These are phyloP conservation scores for Pollenia griseotomentosa DNA, from an alignment of 2,888 invertebrate species.

Conservation along the genomic window DNA sequence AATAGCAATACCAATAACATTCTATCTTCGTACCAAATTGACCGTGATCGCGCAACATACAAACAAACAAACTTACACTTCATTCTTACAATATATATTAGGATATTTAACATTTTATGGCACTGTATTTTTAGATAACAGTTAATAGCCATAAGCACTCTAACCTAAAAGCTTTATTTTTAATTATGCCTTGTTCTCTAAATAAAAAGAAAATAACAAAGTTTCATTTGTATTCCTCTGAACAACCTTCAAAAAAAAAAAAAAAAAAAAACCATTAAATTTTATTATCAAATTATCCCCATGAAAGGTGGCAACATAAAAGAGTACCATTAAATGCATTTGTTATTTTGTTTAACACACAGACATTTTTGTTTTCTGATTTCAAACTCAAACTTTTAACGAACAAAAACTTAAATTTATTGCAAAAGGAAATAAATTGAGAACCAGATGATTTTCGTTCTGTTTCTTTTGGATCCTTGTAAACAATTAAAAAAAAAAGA, in stretches of 20 bases:
- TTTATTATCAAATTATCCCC: neutral
- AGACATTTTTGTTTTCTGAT: neutral
- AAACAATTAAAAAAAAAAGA: neutral
- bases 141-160: too few relatives aligned
- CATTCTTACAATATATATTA: too few relatives aligned
- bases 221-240: neutral
- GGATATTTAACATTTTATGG: slow-evolving; percentile 5
- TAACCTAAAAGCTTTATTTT: neutral
- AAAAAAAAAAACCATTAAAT: slow-evolving; percentile 1
- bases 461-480: neutral
- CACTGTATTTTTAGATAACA: neutral
- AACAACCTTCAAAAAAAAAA: neutral
- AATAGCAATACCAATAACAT: too few relatives aligned
- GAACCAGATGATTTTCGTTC: neutral
- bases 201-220: slow-evolving; percentile 5
- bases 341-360: slow-evolving; percentile 24
- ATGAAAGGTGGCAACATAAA: neutral
- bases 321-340: slow-evolving; percentile 25
- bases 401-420: neutral
- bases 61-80: too few relatives aligned
- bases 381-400: neutral
- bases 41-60: too few relatives aligned
- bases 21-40: too few relatives aligned
- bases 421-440: neutral
- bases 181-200: neutral